Conservation (phyloP, 2,797 vertebrate species). For the Galago senegalensis region DNA sequence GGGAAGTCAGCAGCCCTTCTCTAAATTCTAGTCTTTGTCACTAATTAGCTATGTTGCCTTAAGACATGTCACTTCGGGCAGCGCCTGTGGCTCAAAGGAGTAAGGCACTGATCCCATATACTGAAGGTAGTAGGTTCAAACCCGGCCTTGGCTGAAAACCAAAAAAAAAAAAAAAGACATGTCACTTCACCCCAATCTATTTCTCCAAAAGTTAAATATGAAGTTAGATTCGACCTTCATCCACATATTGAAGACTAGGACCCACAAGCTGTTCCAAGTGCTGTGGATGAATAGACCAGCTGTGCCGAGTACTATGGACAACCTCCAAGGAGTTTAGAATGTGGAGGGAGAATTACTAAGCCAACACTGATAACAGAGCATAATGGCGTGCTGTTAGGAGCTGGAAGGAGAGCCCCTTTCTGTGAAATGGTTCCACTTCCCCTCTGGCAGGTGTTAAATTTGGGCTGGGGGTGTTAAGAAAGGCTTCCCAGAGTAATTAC, state of each 20-base stretch:
- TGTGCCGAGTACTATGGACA: no score
- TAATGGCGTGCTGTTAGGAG: not conserved
- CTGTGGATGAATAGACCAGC: not conserved
- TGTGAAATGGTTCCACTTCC: not conserved
- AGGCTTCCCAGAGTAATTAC: conserved; percentile 42
- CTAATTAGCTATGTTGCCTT: not conserved
- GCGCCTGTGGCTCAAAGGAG: no score
- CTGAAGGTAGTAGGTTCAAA: no score
- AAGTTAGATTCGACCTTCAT: not conserved
- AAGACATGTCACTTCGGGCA: not conserved
- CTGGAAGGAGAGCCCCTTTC: not conserved
- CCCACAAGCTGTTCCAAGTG: not conserved
- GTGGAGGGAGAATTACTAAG: not conserved
- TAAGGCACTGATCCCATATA: no score
- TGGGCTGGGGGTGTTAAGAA: conserved; percentile 51
- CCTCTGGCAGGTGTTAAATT: conserved; percentile 53
- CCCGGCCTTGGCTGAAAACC: no score
- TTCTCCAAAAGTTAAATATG: conserved; percentile 27
- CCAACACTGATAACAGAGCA: not conserved
- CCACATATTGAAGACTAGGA: not conserved
- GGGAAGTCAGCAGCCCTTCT: not conserved
- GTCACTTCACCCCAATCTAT: not conserved
- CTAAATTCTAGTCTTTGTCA: not conserved
- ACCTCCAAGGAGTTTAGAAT: not conserved
- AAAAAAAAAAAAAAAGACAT: not conserved